Evolutionary conservation across 2,113 vertebrate genomes (phyloP).

Genomic region (Brachyhypopomus occidentalis): DNA sequence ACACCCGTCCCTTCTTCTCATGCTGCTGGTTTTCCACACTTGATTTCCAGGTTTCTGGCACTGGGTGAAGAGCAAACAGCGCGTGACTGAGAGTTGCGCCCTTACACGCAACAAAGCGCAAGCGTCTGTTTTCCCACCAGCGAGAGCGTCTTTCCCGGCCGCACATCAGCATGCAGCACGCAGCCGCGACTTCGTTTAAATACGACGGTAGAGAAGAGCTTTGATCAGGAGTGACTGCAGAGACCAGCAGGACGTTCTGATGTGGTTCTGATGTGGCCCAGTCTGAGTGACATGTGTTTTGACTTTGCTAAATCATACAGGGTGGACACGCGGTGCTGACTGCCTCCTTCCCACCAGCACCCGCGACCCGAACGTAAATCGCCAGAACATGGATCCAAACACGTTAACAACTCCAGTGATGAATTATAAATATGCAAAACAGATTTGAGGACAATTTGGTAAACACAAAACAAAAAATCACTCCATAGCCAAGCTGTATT

Average conservation of each 20-base stretch:
- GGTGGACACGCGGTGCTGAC: neutral
- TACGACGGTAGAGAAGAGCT: neutral
- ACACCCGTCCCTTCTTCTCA: neutral
- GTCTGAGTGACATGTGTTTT: neutral
- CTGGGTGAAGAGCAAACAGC: neutral
- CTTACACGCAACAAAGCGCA: neutral
- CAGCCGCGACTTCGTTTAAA: constrained; percentile 6
- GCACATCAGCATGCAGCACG: neutral
- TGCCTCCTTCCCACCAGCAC: constrained; percentile 17
- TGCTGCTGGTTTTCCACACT: neutral
- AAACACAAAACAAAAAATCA: constrained; percentile 52
- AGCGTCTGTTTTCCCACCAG: neutral
- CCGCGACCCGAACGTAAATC: constrained; percentile 34
- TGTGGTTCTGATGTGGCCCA: neutral
- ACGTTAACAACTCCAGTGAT: constrained; percentile 43
- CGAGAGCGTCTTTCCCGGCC: neutral
- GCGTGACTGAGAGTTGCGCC: constrained; percentile 2
- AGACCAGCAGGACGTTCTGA: constrained; percentile 1
- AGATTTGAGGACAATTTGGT: constrained; percentile 36
- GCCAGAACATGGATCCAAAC: constrained; percentile 48
- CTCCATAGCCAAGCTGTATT: constrained; percentile 36
- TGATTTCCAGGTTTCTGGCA: constrained; percentile 5
- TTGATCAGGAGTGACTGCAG: constrained; percentile 18
- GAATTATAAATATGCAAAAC: constrained; percentile 47
- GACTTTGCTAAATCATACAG: neutral